Percentiles rank a stretch among this genome's conserved stretches.
Conservation (phyloP, 2,113 vertebrate species). For the Nibea coibor region DNA sequence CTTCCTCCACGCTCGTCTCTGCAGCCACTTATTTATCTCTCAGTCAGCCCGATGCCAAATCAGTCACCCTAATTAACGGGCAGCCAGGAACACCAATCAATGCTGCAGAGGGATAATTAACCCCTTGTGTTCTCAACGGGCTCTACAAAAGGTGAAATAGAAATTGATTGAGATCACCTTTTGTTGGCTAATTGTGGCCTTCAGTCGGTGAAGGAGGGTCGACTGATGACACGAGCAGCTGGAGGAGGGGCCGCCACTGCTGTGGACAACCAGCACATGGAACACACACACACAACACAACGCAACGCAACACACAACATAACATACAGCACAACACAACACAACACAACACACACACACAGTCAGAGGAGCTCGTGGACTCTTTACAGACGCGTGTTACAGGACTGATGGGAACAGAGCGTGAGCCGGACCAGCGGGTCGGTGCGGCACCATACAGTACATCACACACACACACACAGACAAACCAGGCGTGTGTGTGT, state of each 20-base stretch:
- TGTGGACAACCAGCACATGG: background rate
- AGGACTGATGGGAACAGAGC: too few species aligned
- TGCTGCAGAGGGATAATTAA: constrained; percentile 67
- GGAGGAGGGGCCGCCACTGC: background rate
- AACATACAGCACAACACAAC: too few species aligned
- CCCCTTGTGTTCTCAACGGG: constrained; percentile 59
- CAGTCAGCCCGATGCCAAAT: constrained; percentile 51
- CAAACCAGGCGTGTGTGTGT: too few species aligned
- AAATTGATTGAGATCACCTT: constrained; percentile 70
- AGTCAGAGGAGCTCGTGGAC: too few species aligned
- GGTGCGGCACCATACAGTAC: too few species aligned
- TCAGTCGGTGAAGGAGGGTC: constrained; percentile 41
- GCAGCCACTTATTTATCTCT: constrained; percentile 54
- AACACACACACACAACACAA: too few species aligned
- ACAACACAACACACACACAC: too few species aligned
- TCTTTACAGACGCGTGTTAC: too few species aligned
- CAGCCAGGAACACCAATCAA: constrained; percentile 58
- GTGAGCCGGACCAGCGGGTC: too few species aligned
- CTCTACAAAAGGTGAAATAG: constrained; percentile 62
- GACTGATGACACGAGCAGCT: constrained; percentile 10
- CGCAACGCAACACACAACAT: too few species aligned
- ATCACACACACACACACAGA: too few species aligned
- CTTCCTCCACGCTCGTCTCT: constrained; percentile 12
- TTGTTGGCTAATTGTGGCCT: constrained; percentile 68
- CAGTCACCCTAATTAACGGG: constrained; percentile 76